Percentiles rank a stretch among this genome's conserved stretches.
Evolutionary conservation across 2,888 invertebrate species (phyloP).

Genomic region (Lasioglossum zephyrum): DNA sequence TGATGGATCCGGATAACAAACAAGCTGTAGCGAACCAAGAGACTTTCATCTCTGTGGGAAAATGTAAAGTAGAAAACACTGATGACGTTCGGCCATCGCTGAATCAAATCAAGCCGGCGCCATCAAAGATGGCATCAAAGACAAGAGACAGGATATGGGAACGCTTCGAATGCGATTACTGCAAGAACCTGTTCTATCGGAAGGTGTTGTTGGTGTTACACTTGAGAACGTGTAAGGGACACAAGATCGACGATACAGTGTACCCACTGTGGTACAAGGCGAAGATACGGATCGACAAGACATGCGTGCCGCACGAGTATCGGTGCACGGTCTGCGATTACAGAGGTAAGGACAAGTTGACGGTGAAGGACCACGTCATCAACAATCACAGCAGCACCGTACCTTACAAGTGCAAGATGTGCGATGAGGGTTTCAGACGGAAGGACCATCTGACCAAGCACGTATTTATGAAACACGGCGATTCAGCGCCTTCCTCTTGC

Average conservation of each 20-base stretch:
- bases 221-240: too few relatives aligned
- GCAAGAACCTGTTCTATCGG: too few relatives aligned
- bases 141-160: background rate
- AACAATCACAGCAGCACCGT: constrained; percentile 59
- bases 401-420: constrained; percentile 48
- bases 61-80: background rate
- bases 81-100: too few relatives aligned
- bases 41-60: too few relatives aligned
- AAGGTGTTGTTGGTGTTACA: too few relatives aligned
- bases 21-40: background rate
- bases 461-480: constrained; percentile 39
- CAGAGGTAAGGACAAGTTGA: constrained; percentile 60
- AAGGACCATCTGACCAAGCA: constrained; percentile 62
- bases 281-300: too few relatives aligned
- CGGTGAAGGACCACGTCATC: constrained; percentile 57
- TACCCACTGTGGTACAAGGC: too few relatives aligned
- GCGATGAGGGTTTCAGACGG: constrained; percentile 59
- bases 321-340: constrained; percentile 63
- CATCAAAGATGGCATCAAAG: background rate
- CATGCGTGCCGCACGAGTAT: background rate
- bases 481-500: constrained; percentile 67
- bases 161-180: too few relatives aligned
- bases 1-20: background rate
- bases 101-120: too few relatives aligned
- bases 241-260: too few relatives aligned